Percentiles rank a stretch among this genome's conserved stretches.
Conservation (phyloP, 2,113 vertebrate genomes). For the human region GRCh38 chr11:90439501-90440000, state of each 20-base stretch:
- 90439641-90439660: neutral
- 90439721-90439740: neutral
- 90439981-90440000: neutral
- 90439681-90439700: neutral
- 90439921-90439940: neutral
- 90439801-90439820: neutral
- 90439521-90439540: neutral
- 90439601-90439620: neutral
- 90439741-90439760: neutral
- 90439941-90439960: neutral
- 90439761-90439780: neutral
- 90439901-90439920: neutral
- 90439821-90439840: neutral
- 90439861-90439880: neutral
- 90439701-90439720: neutral
- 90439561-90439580: neutral
- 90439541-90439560: neutral
- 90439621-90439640: neutral
- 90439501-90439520: neutral
- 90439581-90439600: neutral
- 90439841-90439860: neutral
- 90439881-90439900: neutral
- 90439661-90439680: neutral
- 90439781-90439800: neutral
- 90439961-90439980: neutral